These are phyloP conservation scores for Physella acuta DNA, from an alignment of 1,140 invertebrate species.

Conservation along the genomic window DNA sequence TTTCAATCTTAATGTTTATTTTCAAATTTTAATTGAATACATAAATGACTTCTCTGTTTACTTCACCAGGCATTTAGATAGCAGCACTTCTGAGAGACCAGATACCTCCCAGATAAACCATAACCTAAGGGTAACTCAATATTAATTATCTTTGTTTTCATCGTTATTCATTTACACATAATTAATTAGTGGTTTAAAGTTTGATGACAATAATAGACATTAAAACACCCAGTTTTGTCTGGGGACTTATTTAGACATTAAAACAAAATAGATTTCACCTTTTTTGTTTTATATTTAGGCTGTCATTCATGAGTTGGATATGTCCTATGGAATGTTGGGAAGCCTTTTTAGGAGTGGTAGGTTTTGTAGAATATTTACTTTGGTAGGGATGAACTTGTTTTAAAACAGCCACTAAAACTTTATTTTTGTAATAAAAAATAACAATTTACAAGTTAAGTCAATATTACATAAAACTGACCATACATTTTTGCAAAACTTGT, in stretches of 20 bases:
- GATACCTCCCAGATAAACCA: constrained; percentile 81
- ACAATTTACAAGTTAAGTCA: not conserved
- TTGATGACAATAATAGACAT: no score
- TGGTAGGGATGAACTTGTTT: no score
- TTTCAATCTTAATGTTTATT: no score
- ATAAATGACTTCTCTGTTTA: no score
- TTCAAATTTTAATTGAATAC: no score
- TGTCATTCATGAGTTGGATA: constrained; percentile 96
- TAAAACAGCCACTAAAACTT: not conserved
- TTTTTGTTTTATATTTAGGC: constrained; percentile 66
- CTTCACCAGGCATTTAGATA: constrained; percentile 82
- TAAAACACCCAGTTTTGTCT: no score
- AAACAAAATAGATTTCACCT: no score
- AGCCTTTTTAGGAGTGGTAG: constrained; percentile 81
- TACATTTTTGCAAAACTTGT: not conserved
- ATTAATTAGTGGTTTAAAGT: no score
- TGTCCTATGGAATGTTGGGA: constrained; percentile 95
- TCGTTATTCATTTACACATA: no score
- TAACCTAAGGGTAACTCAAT: constrained; percentile 76
- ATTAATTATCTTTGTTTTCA: no score
- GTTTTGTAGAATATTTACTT: constrained; percentile 17
- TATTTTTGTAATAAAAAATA: not conserved
- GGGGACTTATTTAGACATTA: no score
- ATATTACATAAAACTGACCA: not conserved
- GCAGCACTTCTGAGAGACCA: constrained; percentile 89